Base-by-base conservation (phyloP, 2,797 vertebrate species). In the Poecilia wingei region DNA sequence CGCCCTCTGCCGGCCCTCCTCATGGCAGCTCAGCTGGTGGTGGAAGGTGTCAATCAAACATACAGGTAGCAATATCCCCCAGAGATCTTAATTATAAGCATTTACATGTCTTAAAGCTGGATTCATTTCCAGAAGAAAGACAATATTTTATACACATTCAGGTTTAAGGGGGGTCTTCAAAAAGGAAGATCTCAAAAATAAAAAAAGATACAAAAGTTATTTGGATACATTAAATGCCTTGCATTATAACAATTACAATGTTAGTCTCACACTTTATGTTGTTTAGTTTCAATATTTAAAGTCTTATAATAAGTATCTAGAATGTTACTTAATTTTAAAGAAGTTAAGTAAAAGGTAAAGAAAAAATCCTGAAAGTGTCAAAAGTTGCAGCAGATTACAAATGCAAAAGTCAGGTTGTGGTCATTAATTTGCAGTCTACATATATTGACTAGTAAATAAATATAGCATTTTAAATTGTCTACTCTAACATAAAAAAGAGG, bases 41-140 rank as follows among this genome's bases (percentile, higher is more conserved):
- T 76, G 3, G 31, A 18, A 25, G 78, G 41, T 71, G 93, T 91
- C 95, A 90, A 75, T 95, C 94, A 93, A 39, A 85, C 0, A 4
- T 84, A 81, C 92, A 91, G 90, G 94, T 93, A 71, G 41, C 6
- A 28, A 45, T 18, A 28, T 8, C 4, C 39, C 39, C 10, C 2
- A n/a, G 39, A 46, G 25, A 46, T 46, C 22, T n/a, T 14, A n/a
- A 28, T n/a, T 28, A 13, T 45, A 45, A n/a, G 14, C 6, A 70
- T n/a, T 68, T 3, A 25, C 6, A 13, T n/a, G 5, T 70, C 45
- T 70, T 25, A 16, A n/a, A 45, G 10, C 22, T 70, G 22, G 39
- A 16, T 7, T 70, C 1, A 45, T 43, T 70, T 70, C 64, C 36
- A 70, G 22, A n/a, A 45, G 20, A n/a, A 69, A 45, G 22, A 43